Evolutionary conservation across 2,113 vertebrate species (phyloP).

Genomic region (Sinosuthora webbiana): DNA sequence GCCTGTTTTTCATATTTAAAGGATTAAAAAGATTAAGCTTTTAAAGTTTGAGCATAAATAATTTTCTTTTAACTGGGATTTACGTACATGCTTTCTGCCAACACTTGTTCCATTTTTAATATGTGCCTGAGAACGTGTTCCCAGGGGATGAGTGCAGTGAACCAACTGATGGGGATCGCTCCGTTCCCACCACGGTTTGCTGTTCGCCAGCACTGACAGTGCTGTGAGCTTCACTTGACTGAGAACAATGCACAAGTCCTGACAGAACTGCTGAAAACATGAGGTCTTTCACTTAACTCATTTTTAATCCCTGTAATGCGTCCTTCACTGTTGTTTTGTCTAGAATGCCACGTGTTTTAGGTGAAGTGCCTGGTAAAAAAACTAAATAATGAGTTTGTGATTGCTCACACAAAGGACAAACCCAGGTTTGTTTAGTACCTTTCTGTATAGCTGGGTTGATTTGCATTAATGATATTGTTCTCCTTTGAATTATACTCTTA

Average conservation of each 20-base stretch:
- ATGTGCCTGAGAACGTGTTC: neutral
- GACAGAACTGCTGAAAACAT: neutral
- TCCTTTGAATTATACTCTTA: neutral
- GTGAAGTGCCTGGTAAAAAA: neutral
- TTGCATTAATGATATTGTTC: neutral
- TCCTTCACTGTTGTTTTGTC: neutral
- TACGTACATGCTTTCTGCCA: neutral
- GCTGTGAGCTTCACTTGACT: neutral
- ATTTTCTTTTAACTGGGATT: neutral
- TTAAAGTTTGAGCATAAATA: neutral
- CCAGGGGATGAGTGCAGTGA: neutral
- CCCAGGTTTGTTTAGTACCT: neutral
- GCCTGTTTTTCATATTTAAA: neutral
- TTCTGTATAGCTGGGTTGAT: neutral
- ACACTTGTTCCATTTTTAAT: neutral
- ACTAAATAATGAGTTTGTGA: neutral
- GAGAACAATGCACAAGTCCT: neutral
- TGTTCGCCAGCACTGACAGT: neutral
- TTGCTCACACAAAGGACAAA: neutral
- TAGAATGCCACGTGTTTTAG: neutral
- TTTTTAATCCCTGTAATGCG: neutral
- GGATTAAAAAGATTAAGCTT: neutral
- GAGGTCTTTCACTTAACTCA: neutral
- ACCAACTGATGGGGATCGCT: neutral
- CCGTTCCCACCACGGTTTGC: neutral